Percentiles rank a stretch among this genome's conserved stretches.
Conservation (phyloP, 2,113 vertebrate genomes). For the Martes martes region DNA sequence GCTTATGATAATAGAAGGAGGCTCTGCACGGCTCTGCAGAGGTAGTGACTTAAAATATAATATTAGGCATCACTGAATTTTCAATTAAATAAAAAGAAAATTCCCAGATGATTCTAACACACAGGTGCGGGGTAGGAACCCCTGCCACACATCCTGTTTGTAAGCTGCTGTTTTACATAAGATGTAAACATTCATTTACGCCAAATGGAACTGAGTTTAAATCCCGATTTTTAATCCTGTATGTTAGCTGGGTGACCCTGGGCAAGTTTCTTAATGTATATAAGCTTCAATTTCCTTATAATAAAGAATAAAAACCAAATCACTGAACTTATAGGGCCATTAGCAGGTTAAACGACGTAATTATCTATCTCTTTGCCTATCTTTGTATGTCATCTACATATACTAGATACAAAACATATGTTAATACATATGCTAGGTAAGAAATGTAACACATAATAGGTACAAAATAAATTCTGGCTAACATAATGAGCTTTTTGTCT, state of each 20-base stretch:
- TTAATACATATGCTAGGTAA: background rate
- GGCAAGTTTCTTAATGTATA: background rate
- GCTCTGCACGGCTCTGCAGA: background rate
- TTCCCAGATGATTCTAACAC: background rate
- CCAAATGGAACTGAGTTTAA: background rate
- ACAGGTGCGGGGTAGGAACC: background rate
- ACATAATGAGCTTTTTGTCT: background rate
- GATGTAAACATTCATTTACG: background rate
- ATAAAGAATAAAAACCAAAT: background rate
- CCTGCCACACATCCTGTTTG: background rate
- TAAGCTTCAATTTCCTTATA: background rate
- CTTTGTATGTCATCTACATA: background rate
- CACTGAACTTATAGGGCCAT: background rate
- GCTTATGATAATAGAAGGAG: background rate
- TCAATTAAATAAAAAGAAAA: background rate
- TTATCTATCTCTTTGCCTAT: background rate
- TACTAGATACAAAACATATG: background rate
- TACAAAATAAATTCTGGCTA: background rate
- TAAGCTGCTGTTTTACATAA: background rate
- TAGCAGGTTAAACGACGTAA: background rate
- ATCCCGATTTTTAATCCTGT: background rate
- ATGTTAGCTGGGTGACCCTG: background rate
- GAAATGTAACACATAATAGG: background rate
- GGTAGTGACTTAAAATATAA: slow-evolving; percentile 33
- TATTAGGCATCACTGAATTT: background rate